Conservation (phyloP, 2,797 vertebrate genomes). For the Pangasius macronema region DNA sequence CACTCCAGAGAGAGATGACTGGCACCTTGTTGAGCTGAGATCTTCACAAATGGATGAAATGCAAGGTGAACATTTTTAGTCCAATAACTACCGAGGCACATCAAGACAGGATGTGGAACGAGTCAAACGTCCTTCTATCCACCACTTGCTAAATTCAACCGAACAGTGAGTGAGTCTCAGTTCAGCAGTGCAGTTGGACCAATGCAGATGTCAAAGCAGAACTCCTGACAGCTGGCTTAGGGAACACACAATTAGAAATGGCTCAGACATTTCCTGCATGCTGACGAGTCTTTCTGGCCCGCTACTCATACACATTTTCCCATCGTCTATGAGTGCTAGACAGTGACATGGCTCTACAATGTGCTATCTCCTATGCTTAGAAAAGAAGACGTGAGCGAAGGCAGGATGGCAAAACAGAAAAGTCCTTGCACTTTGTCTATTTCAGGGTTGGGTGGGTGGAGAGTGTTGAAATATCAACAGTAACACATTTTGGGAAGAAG, state of each 20-base stretch:
- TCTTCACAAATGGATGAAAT: constrained; percentile 8
- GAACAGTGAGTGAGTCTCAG: not conserved
- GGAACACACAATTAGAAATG: constrained; percentile 23
- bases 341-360: constrained; percentile 23
- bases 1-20: not conserved
- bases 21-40: not conserved
- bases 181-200: not conserved
- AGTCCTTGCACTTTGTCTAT: constrained; percentile 43
- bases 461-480: constrained; percentile 60
- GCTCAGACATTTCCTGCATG: constrained; percentile 5
- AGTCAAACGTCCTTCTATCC: not conserved
- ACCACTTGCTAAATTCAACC: not conserved
- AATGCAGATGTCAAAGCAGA: constrained; percentile 11
- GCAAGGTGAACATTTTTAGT: not conserved
- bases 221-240: constrained; percentile 16
- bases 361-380: not conserved
- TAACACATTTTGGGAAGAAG: constrained; percentile 37
- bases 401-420: not conserved
- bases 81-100: not conserved
- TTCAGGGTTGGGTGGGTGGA: constrained; percentile 51
- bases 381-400: not conserved
- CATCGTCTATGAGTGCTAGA: not conserved
- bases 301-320: constrained; percentile 5
- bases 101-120: constrained; percentile 1
- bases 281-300: not conserved